These are phyloP conservation scores for Pristionchus pacificus DNA, from an alignment of 1,140 invertebrate genomes.

Conservation along the genomic window DNA sequence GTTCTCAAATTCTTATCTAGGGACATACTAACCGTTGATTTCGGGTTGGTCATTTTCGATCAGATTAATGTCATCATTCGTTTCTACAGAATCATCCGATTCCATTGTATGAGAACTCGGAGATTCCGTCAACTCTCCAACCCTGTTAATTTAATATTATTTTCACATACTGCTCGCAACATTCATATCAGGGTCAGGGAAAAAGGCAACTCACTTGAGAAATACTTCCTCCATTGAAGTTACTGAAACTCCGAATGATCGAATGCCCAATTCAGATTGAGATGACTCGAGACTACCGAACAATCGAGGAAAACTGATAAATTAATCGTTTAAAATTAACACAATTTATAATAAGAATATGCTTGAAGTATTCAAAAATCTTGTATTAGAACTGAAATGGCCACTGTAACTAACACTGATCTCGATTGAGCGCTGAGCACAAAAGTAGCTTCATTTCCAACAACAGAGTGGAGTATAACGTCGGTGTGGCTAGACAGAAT, in stretches of 20 bases:
- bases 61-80: constrained; percentile 19
- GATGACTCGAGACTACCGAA: constrained; percentile 28
- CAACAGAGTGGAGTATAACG: constrained; percentile 24
- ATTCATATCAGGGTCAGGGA: too few species aligned
- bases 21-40: constrained; percentile 4
- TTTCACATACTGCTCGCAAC: constrained; percentile 11
- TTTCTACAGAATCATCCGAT: constrained; percentile 21
- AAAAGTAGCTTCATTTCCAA: constrained; percentile 33
- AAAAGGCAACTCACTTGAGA: too few species aligned
- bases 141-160: constrained; percentile 15
- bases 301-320: constrained; percentile 32
- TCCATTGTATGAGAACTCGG: too few species aligned
- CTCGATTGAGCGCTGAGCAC: too few species aligned
- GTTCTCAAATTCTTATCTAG: background rate
- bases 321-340: background rate
- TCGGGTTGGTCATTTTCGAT: constrained; percentile 19
- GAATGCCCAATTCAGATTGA: constrained; percentile 54
- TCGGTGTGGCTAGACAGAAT: too few species aligned
- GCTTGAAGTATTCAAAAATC: too few species aligned
- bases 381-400: too few species aligned
- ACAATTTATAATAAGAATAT: background rate
- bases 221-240: constrained; percentile 65
- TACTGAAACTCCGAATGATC: constrained; percentile 61
- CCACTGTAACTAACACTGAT: too few species aligned
- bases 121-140: constrained; percentile 36